These are phyloP conservation scores for Agrochola circellaris DNA, from an alignment of 2,888 invertebrate species.

Conservation along the genomic window DNA sequence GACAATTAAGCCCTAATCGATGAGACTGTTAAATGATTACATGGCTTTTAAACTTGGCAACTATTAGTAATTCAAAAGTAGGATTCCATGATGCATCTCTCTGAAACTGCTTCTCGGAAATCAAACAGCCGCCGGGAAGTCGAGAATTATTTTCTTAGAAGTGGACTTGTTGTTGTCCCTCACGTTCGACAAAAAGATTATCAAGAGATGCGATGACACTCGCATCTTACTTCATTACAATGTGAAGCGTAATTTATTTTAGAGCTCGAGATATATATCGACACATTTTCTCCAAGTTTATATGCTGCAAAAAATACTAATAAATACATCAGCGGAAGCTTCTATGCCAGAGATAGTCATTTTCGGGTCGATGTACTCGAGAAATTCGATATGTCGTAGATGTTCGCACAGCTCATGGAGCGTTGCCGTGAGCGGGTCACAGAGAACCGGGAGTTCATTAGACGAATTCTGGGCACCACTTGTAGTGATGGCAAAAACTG, in stretches of 20 bases:
- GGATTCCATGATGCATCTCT: conserved; percentile 50
- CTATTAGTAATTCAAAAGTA: conserved; percentile 46
- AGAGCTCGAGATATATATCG: conserved; percentile 40
- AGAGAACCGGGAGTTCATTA: conserved; percentile 79
- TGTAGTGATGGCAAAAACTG: conserved; percentile 80
- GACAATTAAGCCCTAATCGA: conserved; percentile 23
- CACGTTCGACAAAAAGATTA: conserved; percentile 75
- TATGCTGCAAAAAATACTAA: conserved; percentile 53
- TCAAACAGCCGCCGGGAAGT: conserved; percentile 77
- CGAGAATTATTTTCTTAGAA: conserved; percentile 80
- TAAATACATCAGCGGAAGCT: conserved; percentile 52
- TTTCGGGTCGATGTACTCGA: conserved; percentile 79
- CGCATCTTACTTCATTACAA: conserved; percentile 57
- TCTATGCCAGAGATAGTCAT: conserved; percentile 71
- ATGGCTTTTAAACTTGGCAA: conserved; percentile 35
- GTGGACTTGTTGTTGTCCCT: conserved; percentile 75
- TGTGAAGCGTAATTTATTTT: conserved; percentile 61
- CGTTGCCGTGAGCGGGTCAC: conserved; percentile 77
- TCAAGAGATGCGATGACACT: conserved; percentile 67
- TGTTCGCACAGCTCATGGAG: conserved; percentile 75
- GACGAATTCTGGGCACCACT: conserved; percentile 78
- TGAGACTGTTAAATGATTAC: conserved; percentile 30
- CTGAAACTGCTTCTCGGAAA: conserved; percentile 77
- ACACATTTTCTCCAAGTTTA: conserved; percentile 21
- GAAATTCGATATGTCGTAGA: conserved; percentile 81